These are phyloP conservation scores for Menidia beryllina DNA, from an alignment of 2,113 vertebrate species.

Conservation along the genomic window DNA sequence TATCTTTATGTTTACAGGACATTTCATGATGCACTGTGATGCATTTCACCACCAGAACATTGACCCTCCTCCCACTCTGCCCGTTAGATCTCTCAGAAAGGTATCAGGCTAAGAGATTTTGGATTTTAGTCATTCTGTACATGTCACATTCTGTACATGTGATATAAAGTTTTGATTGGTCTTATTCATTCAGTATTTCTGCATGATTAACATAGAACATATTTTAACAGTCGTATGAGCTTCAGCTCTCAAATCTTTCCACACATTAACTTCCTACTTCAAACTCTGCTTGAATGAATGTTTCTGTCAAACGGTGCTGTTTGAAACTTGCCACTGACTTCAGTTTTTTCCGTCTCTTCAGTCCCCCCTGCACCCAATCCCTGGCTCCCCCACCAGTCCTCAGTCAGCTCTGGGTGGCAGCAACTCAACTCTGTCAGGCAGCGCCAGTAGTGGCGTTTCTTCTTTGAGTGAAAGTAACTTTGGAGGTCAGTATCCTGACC, in stretches of 20 bases:
- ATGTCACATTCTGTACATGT: neutral
- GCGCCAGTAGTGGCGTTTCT: conserved; percentile 95
- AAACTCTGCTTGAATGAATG: neutral
- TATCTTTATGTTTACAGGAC: conserved; percentile 80
- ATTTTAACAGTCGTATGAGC: too few relatives aligned
- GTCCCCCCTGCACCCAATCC: conserved; percentile 95
- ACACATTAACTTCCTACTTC: too few relatives aligned
- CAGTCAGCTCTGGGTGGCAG: conserved; percentile 95
- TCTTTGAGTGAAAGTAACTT: conserved; percentile 96
- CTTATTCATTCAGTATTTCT: neutral
- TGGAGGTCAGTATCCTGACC: conserved; percentile 78
- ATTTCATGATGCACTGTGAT: conserved; percentile 95
- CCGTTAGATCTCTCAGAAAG: conserved; percentile 93
- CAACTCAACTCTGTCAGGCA: conserved; percentile 95
- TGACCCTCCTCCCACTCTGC: conserved; percentile 90
- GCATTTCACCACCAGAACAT: conserved; percentile 93
- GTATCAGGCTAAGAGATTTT: conserved; percentile 45
- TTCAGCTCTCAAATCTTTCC: too few relatives aligned
- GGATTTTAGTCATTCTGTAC: neutral
- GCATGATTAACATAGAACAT: too few relatives aligned
- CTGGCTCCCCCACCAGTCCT: conserved; percentile 93
- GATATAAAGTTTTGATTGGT: neutral
- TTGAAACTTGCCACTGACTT: neutral
- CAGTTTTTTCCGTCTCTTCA: conserved; percentile 64
- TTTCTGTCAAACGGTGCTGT: neutral